Evolutionary conservation across 2,797 vertebrate species (phyloP).

Genomic region (Chaenodraco wilsoni): DNA sequence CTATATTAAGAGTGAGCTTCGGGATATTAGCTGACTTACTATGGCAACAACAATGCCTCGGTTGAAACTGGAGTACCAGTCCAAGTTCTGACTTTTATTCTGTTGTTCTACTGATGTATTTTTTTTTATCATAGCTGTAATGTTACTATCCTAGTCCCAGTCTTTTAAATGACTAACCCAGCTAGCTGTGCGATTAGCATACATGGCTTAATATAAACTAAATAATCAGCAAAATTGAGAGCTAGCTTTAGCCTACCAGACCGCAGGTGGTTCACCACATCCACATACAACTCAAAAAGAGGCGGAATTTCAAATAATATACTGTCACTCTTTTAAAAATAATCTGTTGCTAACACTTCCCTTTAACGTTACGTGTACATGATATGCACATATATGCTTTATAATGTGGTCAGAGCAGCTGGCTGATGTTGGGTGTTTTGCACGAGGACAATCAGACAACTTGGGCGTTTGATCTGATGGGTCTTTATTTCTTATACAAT

Average conservation of each 20-base stretch:
- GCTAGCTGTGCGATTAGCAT: neutral
- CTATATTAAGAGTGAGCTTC: neutral
- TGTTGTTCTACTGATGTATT: neutral
- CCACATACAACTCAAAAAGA: neutral
- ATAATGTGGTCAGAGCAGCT: neutral
- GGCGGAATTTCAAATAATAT: neutral
- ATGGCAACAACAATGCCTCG: slow-evolving; percentile 33
- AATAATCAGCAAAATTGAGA: slow-evolving; percentile 23
- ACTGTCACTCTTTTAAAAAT: neutral
- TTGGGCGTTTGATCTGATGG: neutral
- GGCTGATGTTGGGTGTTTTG: neutral
- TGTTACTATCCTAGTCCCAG: neutral
- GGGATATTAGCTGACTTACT: slow-evolving; percentile 10
- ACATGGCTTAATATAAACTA: slow-evolving; percentile 11
- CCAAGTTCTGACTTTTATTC: neutral
- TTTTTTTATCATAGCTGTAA: neutral
- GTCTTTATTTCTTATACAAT: neutral
- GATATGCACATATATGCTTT: too few species aligned
- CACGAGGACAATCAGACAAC: neutral
- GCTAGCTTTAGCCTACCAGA: slow-evolving; percentile 12
- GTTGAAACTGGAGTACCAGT: slow-evolving; percentile 8
- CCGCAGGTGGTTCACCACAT: neutral
- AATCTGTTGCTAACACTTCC: neutral
- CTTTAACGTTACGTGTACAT: too few species aligned
- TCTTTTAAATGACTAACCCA: neutral